A percentile compares a stretch with the other conserved stretches of the same genome.
phyloP scores from a whole-genome alignment of 2,113 vertebrate species.

The Cyphomyrus discorhynchus region DNA sequence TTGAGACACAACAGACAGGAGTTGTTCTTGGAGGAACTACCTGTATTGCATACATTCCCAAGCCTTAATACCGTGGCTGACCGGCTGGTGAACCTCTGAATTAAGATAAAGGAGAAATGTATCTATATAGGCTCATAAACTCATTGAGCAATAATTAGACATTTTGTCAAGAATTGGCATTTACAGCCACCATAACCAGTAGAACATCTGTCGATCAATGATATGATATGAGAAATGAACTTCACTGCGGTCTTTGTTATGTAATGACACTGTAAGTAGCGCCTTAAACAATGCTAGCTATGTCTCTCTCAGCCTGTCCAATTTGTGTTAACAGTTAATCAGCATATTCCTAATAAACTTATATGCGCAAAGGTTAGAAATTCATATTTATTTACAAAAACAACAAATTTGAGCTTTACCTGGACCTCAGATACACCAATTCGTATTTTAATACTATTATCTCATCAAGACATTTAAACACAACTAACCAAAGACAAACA shows the following conservation, averaged over 20 bases:
- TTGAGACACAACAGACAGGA: not conserved
- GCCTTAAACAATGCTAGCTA: not conserved
- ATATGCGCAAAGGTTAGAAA: not conserved
- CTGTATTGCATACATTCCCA: not conserved
- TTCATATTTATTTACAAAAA: not conserved
- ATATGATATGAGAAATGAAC: constrained; percentile 3
- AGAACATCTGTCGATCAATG: constrained; percentile 1
- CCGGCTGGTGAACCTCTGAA: constrained; percentile 32
- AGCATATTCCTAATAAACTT: not conserved
- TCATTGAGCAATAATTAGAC: constrained; percentile 35
- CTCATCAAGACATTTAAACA: not conserved
- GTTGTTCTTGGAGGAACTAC: not conserved
- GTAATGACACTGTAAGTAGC: not conserved
- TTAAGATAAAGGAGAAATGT: constrained; percentile 37
- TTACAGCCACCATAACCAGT: constrained; percentile 17
- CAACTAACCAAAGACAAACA: not conserved
- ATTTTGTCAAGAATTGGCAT: constrained; percentile 27
- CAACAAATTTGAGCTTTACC: not conserved
- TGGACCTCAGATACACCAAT: not conserved
- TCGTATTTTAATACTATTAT: not conserved
- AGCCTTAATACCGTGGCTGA: constrained; percentile 10
- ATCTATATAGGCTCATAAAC: constrained; percentile 33
- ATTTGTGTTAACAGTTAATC: not conserved
- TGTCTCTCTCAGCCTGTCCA: not conserved
- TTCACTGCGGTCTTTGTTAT: not conserved